Percentiles rank a stretch among this genome's conserved stretches.
Evolutionary conservation across 2,888 invertebrate species (phyloP).

Genomic region (Plutella xylostella): DNA sequence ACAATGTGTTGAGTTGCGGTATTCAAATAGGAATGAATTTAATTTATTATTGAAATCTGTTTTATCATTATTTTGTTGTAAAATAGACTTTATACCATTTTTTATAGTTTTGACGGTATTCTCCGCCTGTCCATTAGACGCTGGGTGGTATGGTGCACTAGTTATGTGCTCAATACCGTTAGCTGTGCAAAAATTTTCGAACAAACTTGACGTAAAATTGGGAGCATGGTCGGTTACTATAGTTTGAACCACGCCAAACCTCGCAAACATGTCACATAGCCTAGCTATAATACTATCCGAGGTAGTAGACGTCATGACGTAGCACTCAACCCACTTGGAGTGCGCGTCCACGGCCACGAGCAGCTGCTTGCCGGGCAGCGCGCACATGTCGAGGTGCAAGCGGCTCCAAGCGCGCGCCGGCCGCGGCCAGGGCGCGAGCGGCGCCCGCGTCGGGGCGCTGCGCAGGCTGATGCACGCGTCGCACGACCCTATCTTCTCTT

Average conservation of each 20-base stretch:
- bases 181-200: conserved; percentile 9
- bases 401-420: conserved; percentile 7
- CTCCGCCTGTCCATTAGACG: conserved; percentile 16
- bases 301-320: conserved; percentile 7
- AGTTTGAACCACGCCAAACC: conserved; percentile 11
- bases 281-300: conserved; percentile 8
- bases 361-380: conserved; percentile 6
- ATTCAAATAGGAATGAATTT: conserved; percentile 6
- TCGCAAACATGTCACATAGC: conserved; percentile 11
- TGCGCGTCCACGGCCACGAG: conserved; percentile 13
- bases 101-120: conserved; percentile 17
- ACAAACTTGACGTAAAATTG: conserved; percentile 10
- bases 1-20: conserved; percentile 7
- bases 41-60: conserved; percentile 10
- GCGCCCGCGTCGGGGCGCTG: conserved; percentile 9
- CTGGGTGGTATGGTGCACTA: conserved; percentile 14
- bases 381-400: conserved; percentile 14
- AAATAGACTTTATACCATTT: conserved; percentile 12
- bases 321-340: conserved; percentile 15
- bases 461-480: conserved; percentile 8
- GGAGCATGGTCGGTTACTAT: conserved; percentile 17
- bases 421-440: conserved; percentile 14
- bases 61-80: no score
- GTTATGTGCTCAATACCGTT: conserved; percentile 16
- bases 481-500: conserved; percentile 14